phyloP scores from a whole-genome alignment of 2,888 invertebrate species.

The Smittia aterrima region DNA sequence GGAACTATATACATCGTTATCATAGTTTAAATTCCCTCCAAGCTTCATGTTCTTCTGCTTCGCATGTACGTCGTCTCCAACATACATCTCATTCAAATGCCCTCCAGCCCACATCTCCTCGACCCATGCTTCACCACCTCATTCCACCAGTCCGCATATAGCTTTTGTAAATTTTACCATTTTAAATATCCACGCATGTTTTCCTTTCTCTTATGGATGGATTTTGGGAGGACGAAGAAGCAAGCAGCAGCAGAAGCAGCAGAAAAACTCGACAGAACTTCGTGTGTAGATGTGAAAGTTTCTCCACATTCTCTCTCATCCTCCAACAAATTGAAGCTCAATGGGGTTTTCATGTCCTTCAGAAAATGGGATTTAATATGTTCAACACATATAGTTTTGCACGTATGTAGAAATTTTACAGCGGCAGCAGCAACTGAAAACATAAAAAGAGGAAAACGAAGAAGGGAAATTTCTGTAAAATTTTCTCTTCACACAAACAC shows the following conservation, averaged over 20 bases:
- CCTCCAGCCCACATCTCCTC: slow-evolving; percentile 29
- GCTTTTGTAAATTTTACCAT: slow-evolving; percentile 41
- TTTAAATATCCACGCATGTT: slow-evolving; percentile 41
- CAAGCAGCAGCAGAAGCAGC: neutral
- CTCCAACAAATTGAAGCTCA: too few species aligned
- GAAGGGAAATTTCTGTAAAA: slow-evolving; percentile 38
- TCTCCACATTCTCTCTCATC: neutral
- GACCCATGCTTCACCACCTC: slow-evolving; percentile 6
- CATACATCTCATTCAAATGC: slow-evolving; percentile 41
- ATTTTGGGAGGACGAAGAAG: too few species aligned
- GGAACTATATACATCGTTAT: slow-evolving; percentile 20
- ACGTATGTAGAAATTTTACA: slow-evolving; percentile 36
- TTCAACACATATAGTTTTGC: slow-evolving; percentile 32
- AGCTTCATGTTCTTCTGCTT: slow-evolving; percentile 14
- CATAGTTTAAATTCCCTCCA: slow-evolving; percentile 39
- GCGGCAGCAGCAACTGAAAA: slow-evolving; percentile 23
- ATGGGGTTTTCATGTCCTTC: slow-evolving; percentile 34
- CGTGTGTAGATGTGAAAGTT: slow-evolving; percentile 10
- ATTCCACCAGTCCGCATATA: slow-evolving; percentile 20
- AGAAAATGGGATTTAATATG: slow-evolving; percentile 32
- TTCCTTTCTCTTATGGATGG: slow-evolving; percentile 32
- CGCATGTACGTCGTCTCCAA: slow-evolving; percentile 22
- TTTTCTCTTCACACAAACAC: slow-evolving; percentile 24
- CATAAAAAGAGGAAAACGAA: slow-evolving; percentile 32
- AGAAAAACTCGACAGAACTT: neutral